These are phyloP conservation scores for Diabrotica undecimpunctata DNA, from an alignment of 1,140 invertebrate species.

Conservation along the genomic window DNA sequence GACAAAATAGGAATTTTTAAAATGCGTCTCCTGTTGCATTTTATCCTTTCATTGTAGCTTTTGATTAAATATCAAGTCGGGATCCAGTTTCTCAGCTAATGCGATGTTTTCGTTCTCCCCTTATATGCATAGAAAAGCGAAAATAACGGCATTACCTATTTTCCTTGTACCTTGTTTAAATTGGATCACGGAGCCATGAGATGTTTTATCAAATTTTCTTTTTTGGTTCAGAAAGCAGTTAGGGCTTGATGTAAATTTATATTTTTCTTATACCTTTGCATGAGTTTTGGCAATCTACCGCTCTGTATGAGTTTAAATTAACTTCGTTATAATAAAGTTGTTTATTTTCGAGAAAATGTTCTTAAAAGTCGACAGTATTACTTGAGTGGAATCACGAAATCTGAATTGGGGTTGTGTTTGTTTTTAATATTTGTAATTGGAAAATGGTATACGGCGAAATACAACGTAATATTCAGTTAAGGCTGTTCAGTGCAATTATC, in stretches of 20 bases:
- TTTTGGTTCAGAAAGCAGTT: slow-evolving; percentile 2
- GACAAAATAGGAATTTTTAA: too few relatives aligned
- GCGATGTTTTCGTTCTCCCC: background rate
- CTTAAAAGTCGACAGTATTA: background rate
- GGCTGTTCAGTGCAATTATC: too few relatives aligned
- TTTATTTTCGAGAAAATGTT: slow-evolving; percentile 1
- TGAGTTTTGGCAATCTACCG: background rate
- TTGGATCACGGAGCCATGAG: slow-evolving; percentile 6
- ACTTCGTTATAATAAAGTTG: background rate
- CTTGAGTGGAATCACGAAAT: background rate
- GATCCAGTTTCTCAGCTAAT: background rate
- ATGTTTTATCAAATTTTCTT: slow-evolving; percentile 3
- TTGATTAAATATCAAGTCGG: background rate
- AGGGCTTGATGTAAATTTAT: slow-evolving; percentile 5
- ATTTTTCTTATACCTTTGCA: background rate
- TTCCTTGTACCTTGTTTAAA: slow-evolving; percentile 7
- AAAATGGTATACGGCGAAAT: too few relatives aligned
- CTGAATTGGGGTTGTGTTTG: background rate
- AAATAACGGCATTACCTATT: slow-evolving; percentile 4
- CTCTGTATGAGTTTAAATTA: slow-evolving; percentile 1
- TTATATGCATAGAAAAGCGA: slow-evolving; percentile 10
- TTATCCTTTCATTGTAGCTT: background rate
- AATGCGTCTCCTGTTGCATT: too few relatives aligned
- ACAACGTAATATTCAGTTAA: too few relatives aligned
- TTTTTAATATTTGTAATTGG: background rate